Conservation (phyloP, 2,113 vertebrate species). For the Hypomesus transpacificus region DNA sequence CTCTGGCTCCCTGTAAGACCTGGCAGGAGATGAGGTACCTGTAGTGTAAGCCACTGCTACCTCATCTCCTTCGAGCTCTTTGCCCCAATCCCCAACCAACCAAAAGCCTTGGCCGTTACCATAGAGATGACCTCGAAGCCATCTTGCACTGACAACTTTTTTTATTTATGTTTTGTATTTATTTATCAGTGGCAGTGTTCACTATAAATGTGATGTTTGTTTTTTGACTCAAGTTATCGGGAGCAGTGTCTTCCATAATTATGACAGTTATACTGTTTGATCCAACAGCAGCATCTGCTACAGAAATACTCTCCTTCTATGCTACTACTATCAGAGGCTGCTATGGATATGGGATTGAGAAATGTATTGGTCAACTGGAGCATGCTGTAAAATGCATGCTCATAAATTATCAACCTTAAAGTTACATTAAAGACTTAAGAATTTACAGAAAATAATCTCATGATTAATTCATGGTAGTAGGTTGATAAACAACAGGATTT, state of each 20-base stretch:
- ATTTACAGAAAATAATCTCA: too few species aligned
- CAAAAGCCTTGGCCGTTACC: constrained; percentile 20
- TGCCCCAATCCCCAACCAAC: not conserved
- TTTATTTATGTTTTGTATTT: constrained; percentile 45
- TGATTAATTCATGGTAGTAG: too few species aligned
- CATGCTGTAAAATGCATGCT: too few species aligned
- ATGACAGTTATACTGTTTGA: constrained; percentile 99
- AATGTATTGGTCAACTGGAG: too few species aligned
- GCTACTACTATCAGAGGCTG: constrained; percentile 24
- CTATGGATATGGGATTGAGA: constrained; percentile 30
- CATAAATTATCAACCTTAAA: too few species aligned
- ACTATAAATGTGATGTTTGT: constrained; percentile 48
- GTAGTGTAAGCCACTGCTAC: not conserved
- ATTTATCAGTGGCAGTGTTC: constrained; percentile 61
- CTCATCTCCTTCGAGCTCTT: constrained; percentile 3
- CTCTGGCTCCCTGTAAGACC: not conserved
- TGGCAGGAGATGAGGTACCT: not conserved
- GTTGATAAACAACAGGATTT: too few species aligned
- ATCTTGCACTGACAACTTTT: constrained; percentile 49
- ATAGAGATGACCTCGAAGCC: constrained; percentile 29
- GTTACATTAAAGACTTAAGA: too few species aligned
- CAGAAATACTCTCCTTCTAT: constrained; percentile 47
- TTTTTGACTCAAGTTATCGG: constrained; percentile 85
- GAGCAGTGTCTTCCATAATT: constrained; percentile 99
- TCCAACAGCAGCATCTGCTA: constrained; percentile 99